Evolutionary conservation across 1,140 invertebrate species (phyloP).

Genomic region (Cydia amplana): DNA sequence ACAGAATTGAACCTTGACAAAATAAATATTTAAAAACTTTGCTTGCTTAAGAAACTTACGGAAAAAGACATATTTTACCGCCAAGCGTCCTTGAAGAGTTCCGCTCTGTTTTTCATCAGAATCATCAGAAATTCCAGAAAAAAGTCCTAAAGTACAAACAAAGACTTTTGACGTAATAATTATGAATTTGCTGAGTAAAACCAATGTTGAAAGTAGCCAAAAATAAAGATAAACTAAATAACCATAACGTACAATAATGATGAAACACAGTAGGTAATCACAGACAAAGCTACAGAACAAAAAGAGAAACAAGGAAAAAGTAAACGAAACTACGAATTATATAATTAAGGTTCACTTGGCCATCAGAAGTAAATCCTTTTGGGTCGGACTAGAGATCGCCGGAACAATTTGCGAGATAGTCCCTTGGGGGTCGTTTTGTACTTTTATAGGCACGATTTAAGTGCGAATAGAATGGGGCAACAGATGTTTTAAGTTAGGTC

Average conservation of each 20-base stretch:
- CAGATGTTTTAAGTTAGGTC: conserved; percentile 32
- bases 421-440: conserved; percentile 33
- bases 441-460: conserved; percentile 34
- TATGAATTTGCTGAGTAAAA: too few relatives aligned
- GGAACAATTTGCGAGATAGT: conserved; percentile 40
- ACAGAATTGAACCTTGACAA: too few relatives aligned
- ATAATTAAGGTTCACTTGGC: conserved; percentile 41
- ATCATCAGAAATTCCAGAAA: too few relatives aligned
- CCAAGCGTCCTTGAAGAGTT: too few relatives aligned
- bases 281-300: conserved; percentile 7
- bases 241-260: conserved; percentile 31
- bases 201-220: neutral
- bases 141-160: too few relatives aligned
- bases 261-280: conserved; percentile 33
- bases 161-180: too few relatives aligned
- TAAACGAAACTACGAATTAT: conserved; percentile 43
- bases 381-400: conserved; percentile 32
- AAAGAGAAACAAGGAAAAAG: conserved; percentile 35
- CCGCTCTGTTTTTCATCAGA: too few relatives aligned
- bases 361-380: conserved; percentile 41
- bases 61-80: too few relatives aligned
- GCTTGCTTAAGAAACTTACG: too few relatives aligned
- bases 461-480: conserved; percentile 29
- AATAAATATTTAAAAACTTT: too few relatives aligned
- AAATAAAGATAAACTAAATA: neutral